Evolutionary conservation across 1,140 invertebrate genomes (phyloP), one percentile per base, ranked within the genome.

Genomic region (Dendrolimus kikuchii): DNA sequence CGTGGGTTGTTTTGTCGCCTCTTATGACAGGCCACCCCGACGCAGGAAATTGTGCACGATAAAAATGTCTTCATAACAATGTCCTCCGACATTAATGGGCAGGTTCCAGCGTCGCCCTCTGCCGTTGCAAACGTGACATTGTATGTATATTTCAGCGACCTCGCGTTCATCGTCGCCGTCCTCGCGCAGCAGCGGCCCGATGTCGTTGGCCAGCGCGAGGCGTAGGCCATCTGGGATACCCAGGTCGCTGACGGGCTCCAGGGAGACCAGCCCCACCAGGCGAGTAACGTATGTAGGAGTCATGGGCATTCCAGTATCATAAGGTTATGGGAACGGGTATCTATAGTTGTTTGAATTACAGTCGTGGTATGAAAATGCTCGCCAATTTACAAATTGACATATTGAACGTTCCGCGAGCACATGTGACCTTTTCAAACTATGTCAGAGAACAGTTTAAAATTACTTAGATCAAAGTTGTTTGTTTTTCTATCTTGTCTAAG

Each of bases 141-240:
- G 40, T 46, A 8, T 42, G 8, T 45, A 38, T 53, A 48, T 55
- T 51, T 37, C 64, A 95, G 93, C 95, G 42, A 93, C 92, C 53
- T 96, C 95, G 64, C 89, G 96, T 51, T 96, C 95, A 5, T 94
- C 94, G 47, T 97, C 95, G 1, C 95, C 96, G 4, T 95, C 95
- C 42, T 95, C 95, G 3, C 90, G 95, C 58, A 87, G 93, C 50
- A 94, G 93, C 66, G 90, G 77, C 0, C 74, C 77, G 1, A 44
- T 80, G 60, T 88, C 87, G 6, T 49, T 82, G 59, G 63, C 71
- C 5, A 64, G 77, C 53, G 86, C 83, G 36, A 80, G 87, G 6
- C 77, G 90, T 4, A 76, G 88, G 43, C 90, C 91, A 4, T 92
- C 91, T 0, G 93, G 93, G 6, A 95, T 95, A 53, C 94, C 94